Evolutionary conservation across 2,888 invertebrate species (phyloP), one percentile per base, ranked within the genome.

Genomic region (Calameuta idolon): DNA sequence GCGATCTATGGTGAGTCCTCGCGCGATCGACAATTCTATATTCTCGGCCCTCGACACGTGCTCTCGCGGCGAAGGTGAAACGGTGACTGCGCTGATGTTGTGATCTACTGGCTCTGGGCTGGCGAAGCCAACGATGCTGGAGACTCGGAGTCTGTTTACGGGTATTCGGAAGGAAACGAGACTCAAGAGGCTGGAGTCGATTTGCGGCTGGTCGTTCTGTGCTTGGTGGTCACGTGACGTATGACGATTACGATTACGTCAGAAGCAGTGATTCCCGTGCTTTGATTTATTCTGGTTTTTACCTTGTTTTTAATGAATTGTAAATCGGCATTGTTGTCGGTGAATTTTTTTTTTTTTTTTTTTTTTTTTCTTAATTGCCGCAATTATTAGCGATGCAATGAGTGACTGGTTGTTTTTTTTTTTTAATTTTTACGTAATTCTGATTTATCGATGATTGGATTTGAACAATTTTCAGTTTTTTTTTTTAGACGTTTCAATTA

Each of bases 81-180:
- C 75, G 77, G 73, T 79, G 79, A 85, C 85, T 85, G 84, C 74
- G 77, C 71, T 77, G 75, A 79, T 11, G 4, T 76, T 79, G 82
- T 79, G 80, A 81, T 75, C 76, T 75, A 68, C 75, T 76, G 74
- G 77, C 75, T 55, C 23, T 55, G 55, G 55, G 0, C 55, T 55
- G 0, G 23, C 9, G 55, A 9, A 55, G 23, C 23, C 23, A 55
- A 9, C 15, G 55, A 55, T 23, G 2, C 55, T 55, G 55, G 23
- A 9, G 55, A 55, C 23, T 55, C 23, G 23, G 15, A 23, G 23
- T 55, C 55, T 23, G 55, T 23, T 23, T 55, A 2, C 23, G 2
- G 5, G 40, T 15, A 55, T 55, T 55, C 23, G 23, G 23, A 55
- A 55, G 23, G 55, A 55, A 55, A 5, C 5, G 2, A 55, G 55